Evolutionary conservation across 2,888 invertebrate species (phyloP), one percentile per base, ranked within the genome.

Genomic region (Orthosia gothica): DNA sequence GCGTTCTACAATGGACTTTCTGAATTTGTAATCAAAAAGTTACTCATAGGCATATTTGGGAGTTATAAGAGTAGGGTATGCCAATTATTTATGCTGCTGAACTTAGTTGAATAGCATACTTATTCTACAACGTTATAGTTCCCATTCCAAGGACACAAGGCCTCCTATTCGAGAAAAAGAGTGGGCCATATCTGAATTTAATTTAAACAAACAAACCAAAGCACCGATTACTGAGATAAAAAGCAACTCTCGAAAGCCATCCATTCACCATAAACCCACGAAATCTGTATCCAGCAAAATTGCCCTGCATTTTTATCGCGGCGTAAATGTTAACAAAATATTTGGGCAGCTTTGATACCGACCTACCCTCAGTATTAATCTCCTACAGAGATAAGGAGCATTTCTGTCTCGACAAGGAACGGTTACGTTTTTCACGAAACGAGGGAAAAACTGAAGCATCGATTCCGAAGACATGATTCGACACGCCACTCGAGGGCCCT

Each of bases 401-500:
- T 87, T 87, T 84, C 88, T 85, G 86, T 83, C 87, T 79, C 84
- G 80, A 82, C 84, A 85, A 88, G 88, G 87, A 84, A 87, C 80
- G 82, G 83, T 83, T 88, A 88, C 89, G 85, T 82, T 90, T 81
- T 89, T 79, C 83, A 67, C 71, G 77, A 63, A 81, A 74, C 76
- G 82, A 81, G 79, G 84, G 87, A 91, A 91, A 91, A 90, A 89
- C 86, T 91, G 86, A 86, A 91, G 91, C 89, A 92, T 93, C 92
- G 92, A 93, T 93, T 92, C 84, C 73, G 67, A 75, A 78, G 86
- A 84, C 78, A 82, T 90, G 89, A 89, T 90, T 89, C 88, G 90
- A 92, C 90, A 90, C 89, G 88, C 86, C 85, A 89, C 81, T 85
- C 80, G 72, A 85, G 77, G 69, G 79, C 83, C 70, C 83, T 74